Percentiles rank a stretch among this genome's conserved stretches.
These are phyloP conservation scores for Actinemys pallida DNA, from an alignment of 2,113 vertebrate genomes.

Conservation along the genomic window DNA sequence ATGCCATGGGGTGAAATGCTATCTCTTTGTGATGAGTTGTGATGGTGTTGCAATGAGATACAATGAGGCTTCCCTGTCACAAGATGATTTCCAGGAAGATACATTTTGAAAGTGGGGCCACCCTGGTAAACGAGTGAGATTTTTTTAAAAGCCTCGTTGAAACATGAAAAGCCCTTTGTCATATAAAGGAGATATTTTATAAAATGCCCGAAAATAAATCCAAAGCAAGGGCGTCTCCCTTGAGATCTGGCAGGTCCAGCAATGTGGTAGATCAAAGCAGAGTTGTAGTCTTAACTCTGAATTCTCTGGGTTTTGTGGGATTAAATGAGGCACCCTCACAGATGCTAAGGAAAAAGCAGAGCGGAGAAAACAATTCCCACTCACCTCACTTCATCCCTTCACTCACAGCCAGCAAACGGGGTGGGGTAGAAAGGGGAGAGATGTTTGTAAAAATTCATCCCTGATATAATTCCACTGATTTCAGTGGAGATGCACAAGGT, in stretches of 20 bases:
- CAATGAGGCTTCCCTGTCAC: not conserved
- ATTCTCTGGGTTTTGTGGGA: not conserved
- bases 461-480: not conserved
- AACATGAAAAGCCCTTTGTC: not conserved
- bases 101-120: not conserved
- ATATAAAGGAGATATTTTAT: not conserved
- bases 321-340: not conserved
- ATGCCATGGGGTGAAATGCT: not conserved
- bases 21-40: not conserved
- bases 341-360: slow-evolving; percentile 4
- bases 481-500: not conserved
- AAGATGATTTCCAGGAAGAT: slow-evolving; percentile 35
- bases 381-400: not conserved
- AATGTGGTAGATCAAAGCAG: slow-evolving; percentile 17
- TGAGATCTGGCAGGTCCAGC: slow-evolving; percentile 10
- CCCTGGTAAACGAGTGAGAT: slow-evolving; percentile 31
- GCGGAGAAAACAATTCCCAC: not conserved
- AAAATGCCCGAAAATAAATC: not conserved
- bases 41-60: not conserved
- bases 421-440: not conserved
- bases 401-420: not conserved
- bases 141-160: slow-evolving; percentile 16
- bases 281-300: not conserved
- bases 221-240: not conserved
- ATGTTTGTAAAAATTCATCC: not conserved